Base-by-base conservation (phyloP, 2,797 vertebrate species). In the Rhinogobio ventralis region DNA sequence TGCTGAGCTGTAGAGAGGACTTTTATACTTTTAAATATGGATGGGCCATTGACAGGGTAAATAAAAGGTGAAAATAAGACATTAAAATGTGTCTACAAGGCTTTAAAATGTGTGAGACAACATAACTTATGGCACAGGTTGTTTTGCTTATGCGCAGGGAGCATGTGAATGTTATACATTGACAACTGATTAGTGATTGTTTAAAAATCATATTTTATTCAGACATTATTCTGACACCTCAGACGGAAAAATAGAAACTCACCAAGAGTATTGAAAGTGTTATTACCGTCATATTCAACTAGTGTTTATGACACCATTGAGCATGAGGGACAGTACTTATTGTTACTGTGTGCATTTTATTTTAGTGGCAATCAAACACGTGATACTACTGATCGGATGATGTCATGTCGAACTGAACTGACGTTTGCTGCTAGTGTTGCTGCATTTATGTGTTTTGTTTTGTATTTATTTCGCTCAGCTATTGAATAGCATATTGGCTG, bases 151-250 rank as follows among this genome's bases (percentile, higher is more conserved):
- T 80, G 55, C 60, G 49, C 75, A 82, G 81, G 75, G 92, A 95
- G 95, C 94, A 95, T 95, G 94, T 93, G 94, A 95, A 94, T 95
- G 94, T 95, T 93, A 91, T 90, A 93, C 90, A 90, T 91, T 91
- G 93, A 95, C 93, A 92, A 91, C 93, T 94, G 94, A 94, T 93
- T 94, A 94, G 89, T 93, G 92, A 92, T 87, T 92, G 91, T 94
- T 92, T 94, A 90, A 94, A 92, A 88, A 91, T 93, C 90, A 93
- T 92, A 91, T 90, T 46, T 46, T 46, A 11, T 46, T 46, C 2
- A 11, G 74, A 68, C 81, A 84, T 80, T 25, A 71, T 66, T 89
- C 84, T 75, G 23, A 51, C 42, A 60, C 45, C 28, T 71, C 46
- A 80, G 82, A 79, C 71, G 77, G 75, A 79, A 13, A 74, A 36